Evolutionary conservation across 2,888 invertebrate genomes (phyloP), one percentile per base, ranked within the genome.

Genomic region (Acleris literana): DNA sequence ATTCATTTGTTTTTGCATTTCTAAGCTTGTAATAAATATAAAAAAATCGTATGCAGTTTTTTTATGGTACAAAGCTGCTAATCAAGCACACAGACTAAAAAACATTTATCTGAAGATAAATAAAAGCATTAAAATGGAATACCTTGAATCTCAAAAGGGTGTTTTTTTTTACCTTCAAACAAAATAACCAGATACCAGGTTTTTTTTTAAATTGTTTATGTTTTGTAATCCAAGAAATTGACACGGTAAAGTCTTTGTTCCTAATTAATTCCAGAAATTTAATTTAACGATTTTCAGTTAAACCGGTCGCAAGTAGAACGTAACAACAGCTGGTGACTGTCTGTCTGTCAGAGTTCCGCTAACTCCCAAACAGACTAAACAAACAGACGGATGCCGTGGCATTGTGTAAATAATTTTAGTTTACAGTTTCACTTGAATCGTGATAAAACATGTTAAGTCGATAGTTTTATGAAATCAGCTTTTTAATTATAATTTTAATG

Each of bases 321-420:
- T 51, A 59, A 9, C 54, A 63, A 29, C 75, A 75, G 71, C 74
- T 73, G 77, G 70, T 70, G 76, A 70, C 76, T 74, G 73, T 74
- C 76, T 68, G 72, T 77, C 75, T 73, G 64, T 68, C 64, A 29
- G 57, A 64, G 59, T 67, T 52, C 53, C 66, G 55, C 62, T 68
- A 51, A 49, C 68, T 68, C 63, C 53, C 44, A 61, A 69, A 69
- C 69, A 69, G 68, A 71, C 61, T 51, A 55, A 67, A 68, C 69
- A 73, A 73, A 74, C 69, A 73, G 66, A 68, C 46, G n/a, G 57
- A 25, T 44, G 43, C 54, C 18, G 55, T 48, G 17, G 29, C 57
- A 39, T 49, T 61, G 56, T 66, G 66, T 66, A 62, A 53, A 62
- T 49, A 59, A 59, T 61, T 62, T 48, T 22, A 33, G 48, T 49